phyloP scores from a whole-genome alignment of 2,797 vertebrate species.

The Anableps anableps region DNA sequence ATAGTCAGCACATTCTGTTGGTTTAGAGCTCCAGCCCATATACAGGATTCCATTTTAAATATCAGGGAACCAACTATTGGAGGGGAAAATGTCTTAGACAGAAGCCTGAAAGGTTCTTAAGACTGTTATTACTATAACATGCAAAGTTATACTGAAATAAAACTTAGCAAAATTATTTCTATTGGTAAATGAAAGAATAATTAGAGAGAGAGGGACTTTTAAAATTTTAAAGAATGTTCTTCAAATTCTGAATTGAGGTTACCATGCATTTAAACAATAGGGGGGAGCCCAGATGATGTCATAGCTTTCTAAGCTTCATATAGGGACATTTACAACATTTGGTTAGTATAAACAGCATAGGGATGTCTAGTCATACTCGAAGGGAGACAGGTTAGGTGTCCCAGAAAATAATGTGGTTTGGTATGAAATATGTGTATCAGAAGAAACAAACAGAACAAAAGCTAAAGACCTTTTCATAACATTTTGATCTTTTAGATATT shows the following conservation, averaged over 20 bases:
- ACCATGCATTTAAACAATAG: not conserved
- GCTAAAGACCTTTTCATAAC: no score
- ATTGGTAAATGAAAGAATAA: not conserved
- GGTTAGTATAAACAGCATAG: not conserved
- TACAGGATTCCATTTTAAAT: not conserved
- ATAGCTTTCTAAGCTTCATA: not conserved
- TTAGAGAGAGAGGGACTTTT: not conserved
- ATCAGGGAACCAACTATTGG: not conserved
- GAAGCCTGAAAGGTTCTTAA: not conserved
- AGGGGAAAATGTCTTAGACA: not conserved
- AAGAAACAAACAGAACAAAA: no score
- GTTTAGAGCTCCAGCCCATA: not conserved
- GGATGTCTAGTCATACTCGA: not conserved
- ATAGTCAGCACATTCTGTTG: not conserved
- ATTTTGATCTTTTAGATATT: no score
- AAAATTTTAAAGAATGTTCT: not conserved
- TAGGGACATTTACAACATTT: not conserved
- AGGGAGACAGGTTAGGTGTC: not conserved
- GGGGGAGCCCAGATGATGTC: not conserved
- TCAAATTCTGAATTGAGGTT: not conserved
- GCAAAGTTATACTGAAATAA: not conserved
- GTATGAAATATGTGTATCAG: not conserved
- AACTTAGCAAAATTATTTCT: not conserved
- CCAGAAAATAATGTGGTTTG: not conserved
- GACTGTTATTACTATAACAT: not conserved